These are phyloP conservation scores for Pristionchus pacificus DNA, from an alignment of 1,140 invertebrate genomes.

Conservation along the genomic window DNA sequence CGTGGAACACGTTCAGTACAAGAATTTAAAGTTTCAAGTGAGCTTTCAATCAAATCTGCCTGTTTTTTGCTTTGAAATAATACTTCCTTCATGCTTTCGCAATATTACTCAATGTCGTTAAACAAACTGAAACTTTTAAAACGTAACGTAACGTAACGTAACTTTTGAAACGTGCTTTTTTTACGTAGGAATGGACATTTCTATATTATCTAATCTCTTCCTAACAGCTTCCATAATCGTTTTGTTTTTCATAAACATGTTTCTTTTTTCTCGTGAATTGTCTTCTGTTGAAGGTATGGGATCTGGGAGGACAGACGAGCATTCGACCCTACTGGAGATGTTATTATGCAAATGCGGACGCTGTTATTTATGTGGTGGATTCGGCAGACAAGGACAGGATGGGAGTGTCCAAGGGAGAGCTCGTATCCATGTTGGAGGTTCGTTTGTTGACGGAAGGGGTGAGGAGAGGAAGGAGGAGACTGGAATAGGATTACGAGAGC, in stretches of 20 bases:
- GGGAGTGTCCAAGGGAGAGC: conserved; percentile 79
- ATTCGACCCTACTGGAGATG: conserved; percentile 98
- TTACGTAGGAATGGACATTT: neutral
- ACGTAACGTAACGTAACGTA: no score
- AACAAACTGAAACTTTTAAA: no score
- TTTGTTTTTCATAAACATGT: no score
- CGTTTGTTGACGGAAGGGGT: no score
- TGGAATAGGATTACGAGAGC: neutral
- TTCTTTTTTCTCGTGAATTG: no score
- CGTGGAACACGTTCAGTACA: conserved; percentile 86
- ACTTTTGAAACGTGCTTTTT: no score
- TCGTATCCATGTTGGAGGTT: conserved; percentile 84
- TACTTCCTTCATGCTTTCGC: no score
- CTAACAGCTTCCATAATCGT: no score
- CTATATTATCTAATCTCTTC: neutral
- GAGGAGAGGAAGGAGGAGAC: no score
- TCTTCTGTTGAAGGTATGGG: conserved; percentile 66
- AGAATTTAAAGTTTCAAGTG: conserved; percentile 79
- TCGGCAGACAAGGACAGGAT: conserved; percentile 96
- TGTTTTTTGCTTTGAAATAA: no score
- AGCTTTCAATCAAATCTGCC: no score
- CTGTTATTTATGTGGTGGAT: conserved; percentile 98
- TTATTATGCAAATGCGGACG: conserved; percentile 99
- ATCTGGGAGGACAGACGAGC: conserved; percentile 94
- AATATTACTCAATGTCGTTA: no score